Evolutionary conservation across 2,113 vertebrate genomes (phyloP).

Genomic region (Cololabis saira): DNA sequence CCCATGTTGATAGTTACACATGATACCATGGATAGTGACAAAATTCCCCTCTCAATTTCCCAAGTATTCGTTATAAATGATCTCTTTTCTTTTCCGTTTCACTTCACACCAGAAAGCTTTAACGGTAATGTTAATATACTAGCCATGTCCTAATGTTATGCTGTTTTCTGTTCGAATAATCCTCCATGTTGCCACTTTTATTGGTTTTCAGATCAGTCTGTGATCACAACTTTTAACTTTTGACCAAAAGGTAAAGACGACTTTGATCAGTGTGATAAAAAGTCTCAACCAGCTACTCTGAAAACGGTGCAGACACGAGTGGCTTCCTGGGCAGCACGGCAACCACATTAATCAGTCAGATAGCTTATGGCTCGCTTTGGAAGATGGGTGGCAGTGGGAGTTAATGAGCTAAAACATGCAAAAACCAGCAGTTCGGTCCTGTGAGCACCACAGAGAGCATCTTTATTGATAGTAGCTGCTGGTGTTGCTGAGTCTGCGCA

Average conservation of each 20-base stretch:
- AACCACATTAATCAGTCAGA: slow-evolving; percentile 64
- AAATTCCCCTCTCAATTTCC: no score
- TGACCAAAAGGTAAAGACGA: slow-evolving; percentile 12
- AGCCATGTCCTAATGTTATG: no score
- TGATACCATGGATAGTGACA: no score
- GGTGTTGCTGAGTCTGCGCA: slow-evolving; percentile 13
- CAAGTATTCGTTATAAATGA: no score
- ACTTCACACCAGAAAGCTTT: no score
- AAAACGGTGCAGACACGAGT: slow-evolving; percentile 19
- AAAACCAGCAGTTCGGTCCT: slow-evolving; percentile 23
- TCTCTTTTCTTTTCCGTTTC: no score
- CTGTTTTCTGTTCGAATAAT: no score
- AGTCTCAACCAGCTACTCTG: slow-evolving; percentile 17
- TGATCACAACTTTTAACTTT: slow-evolving; percentile 7
- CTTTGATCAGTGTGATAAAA: slow-evolving; percentile 9
- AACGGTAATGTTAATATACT: no score
- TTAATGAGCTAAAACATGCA: slow-evolving; percentile 55
- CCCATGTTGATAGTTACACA: no score
- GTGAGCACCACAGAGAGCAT: slow-evolving; percentile 29
- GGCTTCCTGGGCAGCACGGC: slow-evolving; percentile 20
- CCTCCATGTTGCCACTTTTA: no score
- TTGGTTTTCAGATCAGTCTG: no score
- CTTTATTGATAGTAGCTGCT: slow-evolving; percentile 43
- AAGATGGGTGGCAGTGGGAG: slow-evolving; percentile 48
- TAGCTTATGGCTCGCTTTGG: slow-evolving; percentile 38